These are phyloP conservation scores for Pyrochroa serraticornis DNA, from an alignment of 2,888 invertebrate genomes.

Conservation along the genomic window DNA sequence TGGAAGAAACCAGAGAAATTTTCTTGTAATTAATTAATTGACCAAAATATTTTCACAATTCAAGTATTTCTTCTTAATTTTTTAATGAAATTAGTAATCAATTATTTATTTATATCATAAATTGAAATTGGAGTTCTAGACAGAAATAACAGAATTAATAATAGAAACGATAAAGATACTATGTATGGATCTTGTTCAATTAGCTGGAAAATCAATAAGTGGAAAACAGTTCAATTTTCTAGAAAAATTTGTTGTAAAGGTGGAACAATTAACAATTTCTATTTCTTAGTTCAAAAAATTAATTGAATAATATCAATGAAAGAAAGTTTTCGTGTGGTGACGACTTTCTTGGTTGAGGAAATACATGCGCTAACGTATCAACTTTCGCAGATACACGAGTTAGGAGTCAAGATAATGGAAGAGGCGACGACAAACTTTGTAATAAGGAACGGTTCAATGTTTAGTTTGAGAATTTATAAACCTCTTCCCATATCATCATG, in stretches of 20 bases:
- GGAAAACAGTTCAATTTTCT: not conserved
- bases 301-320: too few relatives aligned
- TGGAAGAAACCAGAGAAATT: conserved; percentile 11
- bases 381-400: conserved; percentile 20
- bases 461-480: not conserved
- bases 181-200: too few relatives aligned
- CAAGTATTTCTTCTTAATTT: too few relatives aligned
- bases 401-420: conserved; percentile 8
- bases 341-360: conserved; percentile 1
- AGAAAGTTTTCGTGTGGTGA: too few relatives aligned
- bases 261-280: too few relatives aligned
- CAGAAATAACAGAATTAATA: too few relatives aligned
- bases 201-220: not conserved
- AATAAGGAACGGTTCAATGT: conserved; percentile 2
- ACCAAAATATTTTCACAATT: not conserved
- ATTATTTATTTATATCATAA: too few relatives aligned
- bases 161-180: too few relatives aligned
- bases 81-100: too few relatives aligned
- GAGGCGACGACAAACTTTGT: not conserved
- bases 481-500: conserved; percentile 35
- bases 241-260: too few relatives aligned
- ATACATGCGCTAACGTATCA: conserved; percentile 28
- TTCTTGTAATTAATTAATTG: not conserved
- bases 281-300: too few relatives aligned
- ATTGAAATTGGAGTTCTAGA: too few relatives aligned